Evolutionary conservation across 2,888 invertebrate genomes (phyloP).

Genomic region (Elaeidobius kamerunicus): DNA sequence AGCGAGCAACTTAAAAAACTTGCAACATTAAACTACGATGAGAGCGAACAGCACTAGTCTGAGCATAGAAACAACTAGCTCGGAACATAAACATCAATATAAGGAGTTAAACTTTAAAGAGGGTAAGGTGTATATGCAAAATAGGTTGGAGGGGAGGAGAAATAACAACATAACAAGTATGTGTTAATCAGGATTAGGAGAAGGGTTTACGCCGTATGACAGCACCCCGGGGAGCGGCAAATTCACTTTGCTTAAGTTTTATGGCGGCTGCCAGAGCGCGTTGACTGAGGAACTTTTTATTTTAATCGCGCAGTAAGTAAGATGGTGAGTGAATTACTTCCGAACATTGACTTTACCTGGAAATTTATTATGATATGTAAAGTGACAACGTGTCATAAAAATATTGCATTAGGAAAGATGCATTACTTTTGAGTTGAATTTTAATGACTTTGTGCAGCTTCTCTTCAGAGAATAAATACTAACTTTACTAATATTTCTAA

Average conservation of each 20-base stretch:
- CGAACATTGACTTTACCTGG: too few relatives aligned
- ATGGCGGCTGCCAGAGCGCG: slow-evolving; percentile 14
- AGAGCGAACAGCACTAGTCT: slow-evolving; percentile 3
- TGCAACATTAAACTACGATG: too few relatives aligned
- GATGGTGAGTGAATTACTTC: slow-evolving; percentile 1
- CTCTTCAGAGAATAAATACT: too few relatives aligned
- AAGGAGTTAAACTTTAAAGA: slow-evolving; percentile 24
- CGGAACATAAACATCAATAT: slow-evolving; percentile 29
- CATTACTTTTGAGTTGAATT: too few relatives aligned
- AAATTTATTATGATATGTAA: too few relatives aligned
- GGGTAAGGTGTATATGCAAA: slow-evolving; percentile 7
- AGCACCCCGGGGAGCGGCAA: slow-evolving; percentile 44
- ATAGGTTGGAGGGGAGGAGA: slow-evolving; percentile 19
- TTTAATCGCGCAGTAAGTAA: slow-evolving; percentile 10
- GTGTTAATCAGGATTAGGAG: slow-evolving; percentile 50
- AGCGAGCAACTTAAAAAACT: too few relatives aligned
- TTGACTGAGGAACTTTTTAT: slow-evolving; percentile 13
- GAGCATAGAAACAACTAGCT: slow-evolving; percentile 30
- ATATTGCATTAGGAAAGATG: too few relatives aligned
- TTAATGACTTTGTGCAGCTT: too few relatives aligned
- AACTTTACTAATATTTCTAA: too few relatives aligned
- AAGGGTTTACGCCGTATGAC: slow-evolving; percentile 39
- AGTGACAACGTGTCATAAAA: too few relatives aligned
- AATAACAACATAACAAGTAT: slow-evolving; percentile 37
- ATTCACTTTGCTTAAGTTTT: slow-evolving; percentile 33